These are phyloP conservation scores for Gopherus flavomarginatus DNA, from an alignment of 2,113 vertebrate genomes.

Conservation along the genomic window DNA sequence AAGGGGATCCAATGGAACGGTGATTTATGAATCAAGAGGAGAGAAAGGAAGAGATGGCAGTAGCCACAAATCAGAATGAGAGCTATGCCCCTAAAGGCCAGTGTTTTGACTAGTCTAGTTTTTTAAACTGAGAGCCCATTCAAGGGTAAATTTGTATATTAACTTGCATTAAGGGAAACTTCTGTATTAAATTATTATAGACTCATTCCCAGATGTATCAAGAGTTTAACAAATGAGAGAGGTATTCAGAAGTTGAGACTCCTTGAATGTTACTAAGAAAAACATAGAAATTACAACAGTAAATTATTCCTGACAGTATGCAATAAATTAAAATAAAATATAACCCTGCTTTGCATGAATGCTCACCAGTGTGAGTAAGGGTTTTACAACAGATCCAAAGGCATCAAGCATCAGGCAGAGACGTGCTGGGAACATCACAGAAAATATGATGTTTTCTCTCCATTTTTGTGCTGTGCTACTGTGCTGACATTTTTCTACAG, in stretches of 20 bases:
- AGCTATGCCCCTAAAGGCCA: too few relatives aligned
- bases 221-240: neutral
- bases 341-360: neutral
- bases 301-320: neutral
- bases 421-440: neutral
- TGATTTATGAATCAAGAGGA: neutral
- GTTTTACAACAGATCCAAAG: neutral
- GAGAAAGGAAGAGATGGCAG: neutral
- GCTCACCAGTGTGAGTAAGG: rapidly evolving
- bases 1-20: neutral
- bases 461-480: neutral
- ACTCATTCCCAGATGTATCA: neutral
- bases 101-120: neutral
- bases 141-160: neutral
- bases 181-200: neutral
- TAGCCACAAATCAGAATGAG: neutral
- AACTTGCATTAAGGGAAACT: neutral
- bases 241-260: neutral
- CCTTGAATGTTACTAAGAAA: neutral
- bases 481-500: neutral
- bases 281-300: neutral
- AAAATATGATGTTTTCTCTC: neutral
- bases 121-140: neutral
- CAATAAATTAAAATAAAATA: neutral
- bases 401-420: neutral